Conservation (phyloP, 2,888 invertebrate species). For the Latrodectus elegans region DNA sequence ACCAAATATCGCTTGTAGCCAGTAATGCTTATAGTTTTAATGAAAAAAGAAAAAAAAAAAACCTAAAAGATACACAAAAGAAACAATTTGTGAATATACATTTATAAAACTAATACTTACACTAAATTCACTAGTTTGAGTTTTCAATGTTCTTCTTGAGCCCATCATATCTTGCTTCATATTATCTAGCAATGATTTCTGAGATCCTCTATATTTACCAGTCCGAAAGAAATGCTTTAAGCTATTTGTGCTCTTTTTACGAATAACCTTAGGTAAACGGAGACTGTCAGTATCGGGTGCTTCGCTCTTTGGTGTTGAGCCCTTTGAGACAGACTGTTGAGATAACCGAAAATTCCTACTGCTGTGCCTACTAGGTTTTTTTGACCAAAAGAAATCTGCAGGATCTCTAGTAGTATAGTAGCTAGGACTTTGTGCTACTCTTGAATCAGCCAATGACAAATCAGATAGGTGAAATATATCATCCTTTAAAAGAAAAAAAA, state of each 20-base stretch:
- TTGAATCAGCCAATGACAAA: slow-evolving; percentile 62
- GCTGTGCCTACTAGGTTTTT: slow-evolving; percentile 20
- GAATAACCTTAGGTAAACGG: slow-evolving; percentile 2
- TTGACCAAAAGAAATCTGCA: slow-evolving; percentile 56
- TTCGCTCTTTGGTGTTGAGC: slow-evolving; percentile 43
- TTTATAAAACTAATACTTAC: not conserved
- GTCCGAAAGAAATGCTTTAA: slow-evolving; percentile 58
- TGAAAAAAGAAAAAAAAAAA: not conserved
- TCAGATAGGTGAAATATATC: slow-evolving; percentile 67
- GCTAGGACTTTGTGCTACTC: slow-evolving; percentile 60
- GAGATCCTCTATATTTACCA: slow-evolving; percentile 49
- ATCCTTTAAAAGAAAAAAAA: slow-evolving; percentile 47
- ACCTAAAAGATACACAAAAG: not conserved
- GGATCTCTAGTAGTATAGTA: slow-evolving; percentile 49
- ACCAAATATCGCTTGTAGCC: too few relatives aligned
- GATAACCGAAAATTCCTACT: slow-evolving; percentile 5
- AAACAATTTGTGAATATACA: not conserved
- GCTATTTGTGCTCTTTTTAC: slow-evolving; percentile 48
- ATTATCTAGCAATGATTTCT: slow-evolving; percentile 49
- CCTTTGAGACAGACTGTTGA: slow-evolving; percentile 32
- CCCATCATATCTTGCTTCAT: slow-evolving; percentile 1
- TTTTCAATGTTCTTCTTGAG: slow-evolving; percentile 13
- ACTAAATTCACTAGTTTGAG: slow-evolving; percentile 27
- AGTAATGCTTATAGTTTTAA: too few relatives aligned
- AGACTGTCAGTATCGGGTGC: slow-evolving; percentile 37